These are phyloP conservation scores for Apostichopus leukothele DNA, from an alignment of 53 echinoderm and acorn worm genomes.

Conservation along the genomic window DNA sequence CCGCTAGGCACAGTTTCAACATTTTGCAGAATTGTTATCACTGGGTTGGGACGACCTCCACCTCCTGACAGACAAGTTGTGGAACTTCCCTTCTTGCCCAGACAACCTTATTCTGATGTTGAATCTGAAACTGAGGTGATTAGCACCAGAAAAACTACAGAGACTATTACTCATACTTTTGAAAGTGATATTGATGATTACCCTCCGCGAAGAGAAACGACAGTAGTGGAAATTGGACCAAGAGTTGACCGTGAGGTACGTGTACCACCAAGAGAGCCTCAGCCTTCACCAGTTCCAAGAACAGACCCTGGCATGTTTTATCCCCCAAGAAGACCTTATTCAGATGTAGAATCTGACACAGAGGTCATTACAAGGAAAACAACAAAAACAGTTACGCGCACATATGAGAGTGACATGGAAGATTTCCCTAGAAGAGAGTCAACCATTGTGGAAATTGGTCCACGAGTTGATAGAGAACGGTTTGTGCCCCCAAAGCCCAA, in stretches of 20 bases:
- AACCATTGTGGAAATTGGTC: slow-evolving; percentile 48
- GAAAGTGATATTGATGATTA: slow-evolving; percentile 58
- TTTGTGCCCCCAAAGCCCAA: slow-evolving; percentile 22
- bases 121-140: slow-evolving; percentile 57
- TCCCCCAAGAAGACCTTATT: slow-evolving; percentile 24
- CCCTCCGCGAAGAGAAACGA: slow-evolving; percentile 19
- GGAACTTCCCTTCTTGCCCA: slow-evolving; percentile 6
- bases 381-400: slow-evolving; percentile 66
- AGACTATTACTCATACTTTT: slow-evolving; percentile 62
- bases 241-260: slow-evolving; percentile 20
- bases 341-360: slow-evolving; percentile 53
- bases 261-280: slow-evolving; percentile 20
- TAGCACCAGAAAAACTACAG: slow-evolving; percentile 66
- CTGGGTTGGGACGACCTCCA: slow-evolving; percentile 25
- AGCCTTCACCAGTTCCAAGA: slow-evolving; percentile 20
- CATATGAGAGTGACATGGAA: slow-evolving; percentile 59
- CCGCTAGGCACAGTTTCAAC: slow-evolving; percentile 80
- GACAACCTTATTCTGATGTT: slow-evolving; percentile 44
- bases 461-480: slow-evolving; percentile 15
- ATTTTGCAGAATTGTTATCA: slow-evolving; percentile 47
- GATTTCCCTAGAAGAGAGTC: slow-evolving; percentile 43
- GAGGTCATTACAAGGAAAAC: slow-evolving; percentile 67
- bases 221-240: slow-evolving; percentile 46
- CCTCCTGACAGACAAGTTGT: slow-evolving; percentile 4
- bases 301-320: slow-evolving; percentile 9